phyloP scores from a whole-genome alignment of 2,797 vertebrate species.

The Cheirogaleus major region DNA sequence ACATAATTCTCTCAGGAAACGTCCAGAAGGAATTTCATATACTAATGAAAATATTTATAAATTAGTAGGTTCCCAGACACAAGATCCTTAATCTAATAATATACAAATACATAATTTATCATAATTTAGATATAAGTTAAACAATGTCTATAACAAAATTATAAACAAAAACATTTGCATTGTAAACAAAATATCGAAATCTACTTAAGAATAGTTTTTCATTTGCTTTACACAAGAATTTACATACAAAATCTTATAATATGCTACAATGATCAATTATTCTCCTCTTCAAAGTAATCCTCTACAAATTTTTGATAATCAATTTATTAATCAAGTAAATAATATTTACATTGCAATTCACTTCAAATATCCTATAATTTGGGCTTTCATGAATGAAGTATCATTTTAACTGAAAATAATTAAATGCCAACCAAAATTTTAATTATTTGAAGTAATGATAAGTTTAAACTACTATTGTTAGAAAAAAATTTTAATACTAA shows the following conservation, averaged over 20 bases:
- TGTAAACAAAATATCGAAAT: conserved; percentile 45
- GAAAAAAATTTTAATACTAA: conserved; percentile 32
- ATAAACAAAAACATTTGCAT: conserved; percentile 13
- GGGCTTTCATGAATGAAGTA: conserved; percentile 2
- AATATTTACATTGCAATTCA: conserved; percentile 24
- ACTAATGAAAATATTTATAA: conserved; percentile 86
- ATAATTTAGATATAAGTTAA: conserved; percentile 12
- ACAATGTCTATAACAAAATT: neutral
- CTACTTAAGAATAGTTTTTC: conserved; percentile 15
- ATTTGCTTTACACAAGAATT: conserved; percentile 4
- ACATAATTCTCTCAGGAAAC: conserved; percentile 91
- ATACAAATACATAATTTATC: conserved; percentile 19
- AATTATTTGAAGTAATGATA: conserved; percentile 4
- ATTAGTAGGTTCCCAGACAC: conserved; percentile 37
- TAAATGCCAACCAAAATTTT: conserved; percentile 18
- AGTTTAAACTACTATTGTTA: neutral
- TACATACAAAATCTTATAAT: conserved; percentile 19
- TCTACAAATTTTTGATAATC: neutral
- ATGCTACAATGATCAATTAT: conserved; percentile 3
- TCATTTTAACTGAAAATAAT: conserved; percentile 41
- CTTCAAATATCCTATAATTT: conserved; percentile 40
- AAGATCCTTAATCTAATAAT: conserved; percentile 6
- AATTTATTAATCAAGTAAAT: conserved; percentile 27
- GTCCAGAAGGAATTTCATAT: conserved; percentile 97
- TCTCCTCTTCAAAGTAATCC: neutral